Conservation (phyloP, 2,888 invertebrate species). For the Diplolepis rosae region DNA sequence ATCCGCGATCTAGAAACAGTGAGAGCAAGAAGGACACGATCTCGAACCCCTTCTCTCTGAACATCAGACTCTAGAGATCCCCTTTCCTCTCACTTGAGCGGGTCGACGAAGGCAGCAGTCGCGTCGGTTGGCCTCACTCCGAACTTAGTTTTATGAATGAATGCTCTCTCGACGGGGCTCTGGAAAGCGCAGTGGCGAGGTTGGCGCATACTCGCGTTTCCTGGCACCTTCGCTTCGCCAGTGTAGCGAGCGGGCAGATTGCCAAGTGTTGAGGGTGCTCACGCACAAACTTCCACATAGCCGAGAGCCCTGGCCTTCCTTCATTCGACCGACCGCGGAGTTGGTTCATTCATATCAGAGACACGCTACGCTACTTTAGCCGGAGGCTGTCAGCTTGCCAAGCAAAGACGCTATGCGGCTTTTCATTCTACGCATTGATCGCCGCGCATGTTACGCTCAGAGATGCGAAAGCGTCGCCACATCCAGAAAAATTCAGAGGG, state of each 20-base stretch:
- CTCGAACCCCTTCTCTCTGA: background rate
- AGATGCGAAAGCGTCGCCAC: constrained; percentile 1
- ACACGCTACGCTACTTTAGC: constrained; percentile 47
- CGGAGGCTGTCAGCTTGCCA: constrained; percentile 41
- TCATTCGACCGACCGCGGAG: constrained; percentile 60
- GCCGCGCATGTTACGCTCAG: background rate
- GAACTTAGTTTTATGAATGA: constrained; percentile 75
- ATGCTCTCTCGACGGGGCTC: constrained; percentile 69
- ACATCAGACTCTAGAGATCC: constrained; percentile 33
- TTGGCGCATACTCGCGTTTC: constrained; percentile 30
- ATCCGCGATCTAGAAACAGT: background rate
- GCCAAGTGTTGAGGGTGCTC: constrained; percentile 33
- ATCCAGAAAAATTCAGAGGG: constrained; percentile 18
- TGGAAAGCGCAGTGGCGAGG: constrained; percentile 26
- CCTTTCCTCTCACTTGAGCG: constrained; percentile 34
- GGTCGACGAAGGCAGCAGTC: constrained; percentile 44
- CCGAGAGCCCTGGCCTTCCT: constrained; percentile 41
- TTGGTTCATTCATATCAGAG: constrained; percentile 63
- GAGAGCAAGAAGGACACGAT: constrained; percentile 22
- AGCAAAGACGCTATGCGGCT: background rate
- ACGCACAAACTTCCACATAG: constrained; percentile 21
- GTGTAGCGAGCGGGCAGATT: constrained; percentile 28
- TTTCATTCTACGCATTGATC: constrained; percentile 10
- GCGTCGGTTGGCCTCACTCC: constrained; percentile 55
- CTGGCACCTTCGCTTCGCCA: constrained; percentile 37